Evolutionary conservation across 2,797 vertebrate genomes (phyloP).

Genomic region (Perodicticus potto): DNA sequence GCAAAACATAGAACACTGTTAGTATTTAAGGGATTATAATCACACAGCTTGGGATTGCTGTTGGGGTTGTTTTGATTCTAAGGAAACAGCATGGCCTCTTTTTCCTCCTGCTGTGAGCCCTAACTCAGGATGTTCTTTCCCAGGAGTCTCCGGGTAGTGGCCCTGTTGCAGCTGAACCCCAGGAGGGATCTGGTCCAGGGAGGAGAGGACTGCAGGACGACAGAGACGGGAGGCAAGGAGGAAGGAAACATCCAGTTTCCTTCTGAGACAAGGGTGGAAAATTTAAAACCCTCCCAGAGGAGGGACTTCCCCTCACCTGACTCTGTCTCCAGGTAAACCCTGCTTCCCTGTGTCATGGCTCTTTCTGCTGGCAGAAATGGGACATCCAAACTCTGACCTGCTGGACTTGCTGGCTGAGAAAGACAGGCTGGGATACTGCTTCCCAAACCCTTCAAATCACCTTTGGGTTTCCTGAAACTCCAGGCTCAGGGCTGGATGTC

Average conservation of each 20-base stretch:
- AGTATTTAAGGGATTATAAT: background rate
- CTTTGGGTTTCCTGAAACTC: background rate
- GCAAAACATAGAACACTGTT: background rate
- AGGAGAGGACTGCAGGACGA: rapidly evolving
- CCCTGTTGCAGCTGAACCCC: background rate
- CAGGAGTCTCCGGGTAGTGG: background rate
- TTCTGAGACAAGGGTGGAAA: background rate
- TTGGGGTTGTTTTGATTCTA: background rate
- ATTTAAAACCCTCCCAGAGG: background rate
- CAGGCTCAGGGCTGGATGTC: background rate
- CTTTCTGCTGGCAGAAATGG: background rate
- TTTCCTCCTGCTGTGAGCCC: background rate
- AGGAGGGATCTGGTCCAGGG: background rate
- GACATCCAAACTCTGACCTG: background rate
- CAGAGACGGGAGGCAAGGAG: background rate
- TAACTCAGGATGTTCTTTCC: background rate
- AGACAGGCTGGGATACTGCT: background rate
- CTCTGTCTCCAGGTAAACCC: background rate
- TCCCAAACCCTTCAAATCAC: background rate
- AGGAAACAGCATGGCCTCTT: background rate
- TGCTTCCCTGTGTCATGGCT: background rate
- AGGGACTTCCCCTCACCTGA: background rate
- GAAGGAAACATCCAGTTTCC: background rate
- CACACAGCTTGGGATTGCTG: background rate
- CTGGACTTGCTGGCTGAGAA: background rate